Conservation (phyloP, 2,888 invertebrate species). For the Corythucha ciliata region DNA sequence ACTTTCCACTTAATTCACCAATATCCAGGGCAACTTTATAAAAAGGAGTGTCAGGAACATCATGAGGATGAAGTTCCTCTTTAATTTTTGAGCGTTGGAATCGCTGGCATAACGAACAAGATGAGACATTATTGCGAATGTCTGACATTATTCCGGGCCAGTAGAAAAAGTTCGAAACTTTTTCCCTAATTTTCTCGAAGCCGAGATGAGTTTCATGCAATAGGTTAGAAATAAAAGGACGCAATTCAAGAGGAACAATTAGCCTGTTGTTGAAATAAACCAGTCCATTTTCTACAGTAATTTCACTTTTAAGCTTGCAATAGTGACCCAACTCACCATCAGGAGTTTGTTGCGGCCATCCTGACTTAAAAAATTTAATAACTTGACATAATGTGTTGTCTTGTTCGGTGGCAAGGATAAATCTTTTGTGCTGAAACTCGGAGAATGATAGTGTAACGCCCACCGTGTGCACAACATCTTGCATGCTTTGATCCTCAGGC, state of each 20-base stretch:
- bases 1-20: neutral
- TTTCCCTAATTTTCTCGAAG: neutral
- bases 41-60: constrained; percentile 29
- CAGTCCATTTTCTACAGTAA: constrained; percentile 1
- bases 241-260: neutral
- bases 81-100: neutral
- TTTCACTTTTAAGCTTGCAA: neutral
- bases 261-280: neutral
- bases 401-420: neutral
- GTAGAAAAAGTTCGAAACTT: neutral
- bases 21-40: constrained; percentile 26
- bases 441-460: neutral
- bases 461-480: neutral
- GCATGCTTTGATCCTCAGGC: neutral
- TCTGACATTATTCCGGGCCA: neutral
- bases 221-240: neutral
- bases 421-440: no score
- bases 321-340: neutral
- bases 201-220: constrained; percentile 4
- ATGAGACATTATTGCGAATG: neutral
- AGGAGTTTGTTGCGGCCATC: no score
- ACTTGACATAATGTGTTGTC: no score
- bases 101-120: neutral
- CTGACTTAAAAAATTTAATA: no score
- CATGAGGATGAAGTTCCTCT: neutral